phyloP scores from a whole-genome alignment of 2,113 vertebrate genomes.

The Gallinago undulata region DNA sequence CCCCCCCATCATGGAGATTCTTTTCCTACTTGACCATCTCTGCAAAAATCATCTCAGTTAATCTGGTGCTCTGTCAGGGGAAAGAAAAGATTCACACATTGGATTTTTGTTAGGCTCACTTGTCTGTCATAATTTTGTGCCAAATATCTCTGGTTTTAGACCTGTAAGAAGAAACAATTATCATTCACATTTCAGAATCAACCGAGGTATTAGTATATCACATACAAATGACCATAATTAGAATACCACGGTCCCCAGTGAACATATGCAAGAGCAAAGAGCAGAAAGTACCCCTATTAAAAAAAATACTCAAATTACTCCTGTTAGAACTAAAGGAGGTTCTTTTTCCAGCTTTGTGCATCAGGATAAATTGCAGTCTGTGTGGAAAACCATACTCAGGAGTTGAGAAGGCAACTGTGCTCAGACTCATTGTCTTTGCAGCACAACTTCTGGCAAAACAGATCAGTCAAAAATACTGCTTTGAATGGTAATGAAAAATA shows the following conservation, averaged over 20 bases:
- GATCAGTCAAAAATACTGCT: background rate
- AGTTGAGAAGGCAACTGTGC: background rate
- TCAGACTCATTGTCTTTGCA: background rate
- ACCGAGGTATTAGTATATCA: background rate
- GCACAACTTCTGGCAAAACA: background rate
- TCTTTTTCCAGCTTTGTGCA: background rate
- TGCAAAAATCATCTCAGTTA: background rate
- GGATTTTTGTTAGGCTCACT: background rate
- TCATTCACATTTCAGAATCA: background rate
- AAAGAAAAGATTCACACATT: background rate
- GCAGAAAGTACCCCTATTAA: background rate
- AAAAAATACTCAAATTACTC: background rate
- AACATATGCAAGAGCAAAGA: background rate
- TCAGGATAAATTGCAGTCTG: background rate
- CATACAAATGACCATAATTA: background rate
- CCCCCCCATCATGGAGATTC: background rate
- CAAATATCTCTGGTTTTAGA: background rate
- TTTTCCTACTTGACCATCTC: background rate
- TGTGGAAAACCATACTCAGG: background rate
- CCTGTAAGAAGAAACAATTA: background rate
- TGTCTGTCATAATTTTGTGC: background rate
- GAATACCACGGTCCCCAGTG: background rate
- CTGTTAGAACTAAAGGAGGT: background rate
- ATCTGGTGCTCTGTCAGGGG: background rate
- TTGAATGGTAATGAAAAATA: background rate